Evolutionary conservation across 1,140 invertebrate genomes (phyloP).

Genomic region (Cyclina sinensis): DNA sequence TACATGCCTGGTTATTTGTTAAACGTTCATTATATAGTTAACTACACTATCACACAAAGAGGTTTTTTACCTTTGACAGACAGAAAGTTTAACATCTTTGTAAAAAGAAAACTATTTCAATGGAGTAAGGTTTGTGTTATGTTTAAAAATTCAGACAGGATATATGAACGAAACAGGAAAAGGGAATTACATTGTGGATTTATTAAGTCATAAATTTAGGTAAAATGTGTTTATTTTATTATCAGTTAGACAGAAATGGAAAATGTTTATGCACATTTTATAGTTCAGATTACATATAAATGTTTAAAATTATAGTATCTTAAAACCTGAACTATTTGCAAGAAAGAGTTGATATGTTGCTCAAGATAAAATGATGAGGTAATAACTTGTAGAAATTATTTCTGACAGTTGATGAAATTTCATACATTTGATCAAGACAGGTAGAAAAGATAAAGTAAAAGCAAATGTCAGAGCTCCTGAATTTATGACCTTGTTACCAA

Average conservation of each 20-base stretch:
- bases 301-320: no score
- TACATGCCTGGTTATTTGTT: constrained; percentile 4
- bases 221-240: no score
- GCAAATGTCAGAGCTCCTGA: constrained; percentile 4
- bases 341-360: no score
- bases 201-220: neutral
- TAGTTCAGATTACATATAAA: no score
- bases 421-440: constrained; percentile 9
- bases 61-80: neutral
- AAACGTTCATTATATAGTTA: constrained; percentile 13
- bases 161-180: no score
- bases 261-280: no score
- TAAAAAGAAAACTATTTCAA: neutral
- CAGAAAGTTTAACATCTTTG: neutral
- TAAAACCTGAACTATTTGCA: no score
- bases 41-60: constrained; percentile 15
- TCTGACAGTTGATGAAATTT: constrained; percentile 26
- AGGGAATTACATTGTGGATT: neutral
- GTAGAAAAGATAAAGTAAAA: neutral
- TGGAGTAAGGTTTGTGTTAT: no score
- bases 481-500: neutral
- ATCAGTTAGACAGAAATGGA: no score
- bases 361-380: neutral
- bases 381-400: neutral
- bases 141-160: no score